Conservation (phyloP, 2,797 vertebrate genomes). For the Dipus sagitta region DNA sequence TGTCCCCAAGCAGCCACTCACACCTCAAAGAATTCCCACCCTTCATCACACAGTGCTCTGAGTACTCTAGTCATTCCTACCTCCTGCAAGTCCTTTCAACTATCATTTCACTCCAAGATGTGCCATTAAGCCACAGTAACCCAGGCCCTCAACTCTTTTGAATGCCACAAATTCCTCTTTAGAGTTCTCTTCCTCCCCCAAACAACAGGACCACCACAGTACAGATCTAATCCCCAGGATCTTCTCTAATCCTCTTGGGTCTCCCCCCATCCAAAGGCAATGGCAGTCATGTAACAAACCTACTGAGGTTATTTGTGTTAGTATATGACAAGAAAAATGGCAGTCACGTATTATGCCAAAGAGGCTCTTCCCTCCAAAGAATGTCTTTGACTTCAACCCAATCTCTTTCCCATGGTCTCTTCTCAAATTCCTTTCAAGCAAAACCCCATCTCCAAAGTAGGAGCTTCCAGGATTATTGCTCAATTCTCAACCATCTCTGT, state of each 20-base stretch:
- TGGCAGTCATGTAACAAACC: not conserved
- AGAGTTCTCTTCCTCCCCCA: conserved; percentile 17
- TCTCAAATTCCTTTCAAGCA: not conserved
- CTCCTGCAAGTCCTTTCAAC: not conserved
- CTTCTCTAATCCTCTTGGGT: not conserved
- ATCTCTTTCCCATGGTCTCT: not conserved
- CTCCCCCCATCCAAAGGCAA: not conserved
- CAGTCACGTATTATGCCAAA: not conserved
- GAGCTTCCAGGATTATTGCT: not conserved
- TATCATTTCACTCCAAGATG: not conserved
- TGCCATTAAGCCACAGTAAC: not conserved
- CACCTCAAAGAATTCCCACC: not conserved
- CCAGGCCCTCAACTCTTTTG: not conserved
- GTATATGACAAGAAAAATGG: not conserved
- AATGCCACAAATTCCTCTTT: not conserved
- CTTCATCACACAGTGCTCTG: not conserved
- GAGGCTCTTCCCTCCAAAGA: not conserved
- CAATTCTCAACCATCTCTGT: not conserved
- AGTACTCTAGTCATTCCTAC: not conserved
- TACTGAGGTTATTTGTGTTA: not conserved
- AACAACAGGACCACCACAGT: not conserved
- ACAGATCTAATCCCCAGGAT: not conserved
- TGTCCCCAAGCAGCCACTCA: not conserved
- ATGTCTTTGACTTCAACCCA: not conserved
- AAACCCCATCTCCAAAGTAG: not conserved